Base-by-base conservation (phyloP, 2,797 vertebrate genomes). In the Chromobotia macracanthus region DNA sequence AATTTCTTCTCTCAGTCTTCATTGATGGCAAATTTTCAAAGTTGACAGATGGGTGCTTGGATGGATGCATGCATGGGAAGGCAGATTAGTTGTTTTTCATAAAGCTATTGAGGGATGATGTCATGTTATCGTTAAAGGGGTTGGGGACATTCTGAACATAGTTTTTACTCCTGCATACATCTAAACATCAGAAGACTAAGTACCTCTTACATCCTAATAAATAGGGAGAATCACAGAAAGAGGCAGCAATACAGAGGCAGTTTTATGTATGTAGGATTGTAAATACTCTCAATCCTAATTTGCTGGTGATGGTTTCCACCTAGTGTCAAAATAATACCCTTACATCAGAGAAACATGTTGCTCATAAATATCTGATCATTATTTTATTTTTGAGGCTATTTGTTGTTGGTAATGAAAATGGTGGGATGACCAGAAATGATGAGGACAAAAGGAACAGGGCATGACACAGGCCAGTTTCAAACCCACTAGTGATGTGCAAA, bases 261-360 rank as follows among this genome's bases (percentile, higher is more conserved):
- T 5, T 3, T 31, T 3, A 31, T 31, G 31, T 31, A 31, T 5
- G 16, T 25, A 19, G 44, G 46, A 21, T 9, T 50, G 19, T n/a
- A 10, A 38, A 48, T 15, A 8, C 28, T 25, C 51, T 28, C 18
- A 31, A 4, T 25, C 50, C 25, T 63, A 8, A 56, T 64, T 35
- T 70, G 46, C 18, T 68, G 31, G 68, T 31, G 44, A 5, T 70
- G 79, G 13, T 65, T 75, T 82, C 82, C 82, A 76, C 61, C 84
- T 83, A 82, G 84, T 83, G 84, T 77, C 28, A 28, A 51, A 72
- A 58, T 12, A 0, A 66, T 53, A 2, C 3, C 3, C 1, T 58
- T 61, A 41, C 18, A 58, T 31, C 31, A 31, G 31, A 31, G 31
- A 31, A 31, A 31, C 31, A 11, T 53, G 18, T n/a, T 31, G 7